Conservation (phyloP, 2,888 invertebrate species). For the Drosophila paracracens region DNA sequence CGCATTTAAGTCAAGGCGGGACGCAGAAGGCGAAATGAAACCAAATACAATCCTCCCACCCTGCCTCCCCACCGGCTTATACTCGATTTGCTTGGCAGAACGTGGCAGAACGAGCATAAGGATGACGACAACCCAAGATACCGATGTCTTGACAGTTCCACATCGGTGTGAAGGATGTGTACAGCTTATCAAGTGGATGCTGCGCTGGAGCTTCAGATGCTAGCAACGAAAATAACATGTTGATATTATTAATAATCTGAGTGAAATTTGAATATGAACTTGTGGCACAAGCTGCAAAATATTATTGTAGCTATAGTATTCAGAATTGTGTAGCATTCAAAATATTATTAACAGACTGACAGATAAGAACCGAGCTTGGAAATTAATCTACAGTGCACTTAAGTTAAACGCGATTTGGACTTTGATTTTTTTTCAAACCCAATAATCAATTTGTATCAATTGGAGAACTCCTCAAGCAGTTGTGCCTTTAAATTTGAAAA, state of each 20-base stretch:
- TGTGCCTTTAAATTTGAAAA: not conserved
- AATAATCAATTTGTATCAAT: not conserved
- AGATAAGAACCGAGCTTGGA: not conserved
- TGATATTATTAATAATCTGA: constrained; percentile 9
- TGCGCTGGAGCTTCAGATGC: not conserved
- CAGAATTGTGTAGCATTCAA: not conserved
- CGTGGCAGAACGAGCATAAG: constrained; percentile 19
- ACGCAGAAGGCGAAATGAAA: constrained; percentile 35
- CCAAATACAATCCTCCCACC: constrained; percentile 26
- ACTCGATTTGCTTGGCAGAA: constrained; percentile 51
- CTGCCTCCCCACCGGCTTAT: constrained; percentile 39
- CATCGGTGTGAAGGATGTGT: constrained; percentile 42
- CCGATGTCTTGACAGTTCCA: constrained; percentile 31
- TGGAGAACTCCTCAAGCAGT: not conserved
- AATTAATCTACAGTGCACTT: not conserved
- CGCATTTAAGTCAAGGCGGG: constrained; percentile 78
- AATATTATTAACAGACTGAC: not conserved
- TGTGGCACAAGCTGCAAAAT: not conserved
- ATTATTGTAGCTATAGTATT: not conserved
- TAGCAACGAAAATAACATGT: constrained; percentile 8
- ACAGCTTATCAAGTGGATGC: constrained; percentile 35
- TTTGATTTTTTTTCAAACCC: not conserved
- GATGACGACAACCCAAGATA: constrained; percentile 32
- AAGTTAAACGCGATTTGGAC: not conserved
- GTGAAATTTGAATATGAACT: constrained; percentile 3